These are phyloP conservation scores for Pseudonaja textilis DNA, from an alignment of 2,113 vertebrate species.

Conservation along the genomic window DNA sequence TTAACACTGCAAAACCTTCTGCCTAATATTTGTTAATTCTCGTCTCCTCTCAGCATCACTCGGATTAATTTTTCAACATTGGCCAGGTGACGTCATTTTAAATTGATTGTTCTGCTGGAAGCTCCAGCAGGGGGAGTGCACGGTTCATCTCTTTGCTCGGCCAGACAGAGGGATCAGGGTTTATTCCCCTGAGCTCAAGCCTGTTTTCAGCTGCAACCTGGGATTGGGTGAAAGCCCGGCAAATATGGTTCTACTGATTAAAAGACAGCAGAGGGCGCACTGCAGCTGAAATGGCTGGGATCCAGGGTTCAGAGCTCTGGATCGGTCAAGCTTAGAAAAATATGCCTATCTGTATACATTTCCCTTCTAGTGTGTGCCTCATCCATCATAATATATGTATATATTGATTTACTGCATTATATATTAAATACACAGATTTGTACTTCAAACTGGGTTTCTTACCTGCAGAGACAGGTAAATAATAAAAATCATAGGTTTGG, in stretches of 20 bases:
- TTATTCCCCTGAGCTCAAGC: background rate
- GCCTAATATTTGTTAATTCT: background rate
- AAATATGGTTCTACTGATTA: background rate
- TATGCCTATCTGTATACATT: background rate
- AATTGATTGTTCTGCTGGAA: background rate
- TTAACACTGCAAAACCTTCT: background rate
- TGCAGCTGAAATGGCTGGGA: background rate
- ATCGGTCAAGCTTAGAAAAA: too few relatives aligned
- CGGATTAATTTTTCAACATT: too few relatives aligned
- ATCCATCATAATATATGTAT: background rate
- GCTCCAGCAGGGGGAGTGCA: slow-evolving; percentile 5
- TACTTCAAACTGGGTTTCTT: background rate
- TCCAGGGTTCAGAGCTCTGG: background rate
- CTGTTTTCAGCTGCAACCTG: background rate
- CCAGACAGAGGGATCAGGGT: background rate
- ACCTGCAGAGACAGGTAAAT: too few relatives aligned
- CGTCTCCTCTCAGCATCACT: background rate
- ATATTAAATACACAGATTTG: background rate
- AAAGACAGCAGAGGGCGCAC: background rate
- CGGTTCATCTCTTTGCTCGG: background rate
- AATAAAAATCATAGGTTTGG: background rate
- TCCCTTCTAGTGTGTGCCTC: background rate
- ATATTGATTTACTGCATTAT: background rate
- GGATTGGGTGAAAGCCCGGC: background rate
- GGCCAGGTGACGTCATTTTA: background rate